Percentiles rank a stretch among this genome's conserved stretches.
Evolutionary conservation across 2,888 invertebrate species (phyloP).

Genomic region (Trachelus stipa): DNA sequence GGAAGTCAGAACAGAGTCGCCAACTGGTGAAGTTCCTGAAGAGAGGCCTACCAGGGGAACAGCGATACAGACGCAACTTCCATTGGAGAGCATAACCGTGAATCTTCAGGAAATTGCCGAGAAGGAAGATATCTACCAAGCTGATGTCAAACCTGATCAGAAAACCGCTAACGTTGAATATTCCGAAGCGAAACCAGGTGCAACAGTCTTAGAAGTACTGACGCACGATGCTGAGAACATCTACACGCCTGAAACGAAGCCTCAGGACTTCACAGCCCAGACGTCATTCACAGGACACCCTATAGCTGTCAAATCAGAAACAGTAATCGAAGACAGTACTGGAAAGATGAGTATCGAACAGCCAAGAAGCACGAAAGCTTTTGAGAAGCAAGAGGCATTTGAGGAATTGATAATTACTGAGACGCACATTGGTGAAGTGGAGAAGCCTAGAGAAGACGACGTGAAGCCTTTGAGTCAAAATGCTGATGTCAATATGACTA

Average conservation of each 20-base stretch:
- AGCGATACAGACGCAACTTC: conserved; percentile 58
- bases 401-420: conserved; percentile 66
- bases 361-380: conserved; percentile 56
- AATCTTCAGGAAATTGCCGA: conserved; percentile 65
- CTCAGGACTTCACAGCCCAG: conserved; percentile 52
- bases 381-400: conserved; percentile 68
- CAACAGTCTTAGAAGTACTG: conserved; percentile 56
- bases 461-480: conserved; percentile 57
- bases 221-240: conserved; percentile 58
- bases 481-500: conserved; percentile 52
- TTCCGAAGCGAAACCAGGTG: conserved; percentile 54
- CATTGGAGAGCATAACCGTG: conserved; percentile 63
- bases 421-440: conserved; percentile 66
- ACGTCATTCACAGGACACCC: conserved; percentile 66
- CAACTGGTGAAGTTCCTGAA: conserved; percentile 58
- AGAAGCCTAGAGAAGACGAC: conserved; percentile 65
- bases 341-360: conserved; percentile 43
- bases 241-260: conserved; percentile 45
- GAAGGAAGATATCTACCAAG: conserved; percentile 64
- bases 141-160: conserved; percentile 58
- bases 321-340: conserved; percentile 59
- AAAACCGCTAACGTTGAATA: conserved; percentile 66
- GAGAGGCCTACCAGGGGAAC: conserved; percentile 59
- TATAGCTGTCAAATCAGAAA: conserved; percentile 68
- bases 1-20: conserved; percentile 67